Conservation (phyloP, 1,140 invertebrate species). For the Apis mellifera region DNA sequence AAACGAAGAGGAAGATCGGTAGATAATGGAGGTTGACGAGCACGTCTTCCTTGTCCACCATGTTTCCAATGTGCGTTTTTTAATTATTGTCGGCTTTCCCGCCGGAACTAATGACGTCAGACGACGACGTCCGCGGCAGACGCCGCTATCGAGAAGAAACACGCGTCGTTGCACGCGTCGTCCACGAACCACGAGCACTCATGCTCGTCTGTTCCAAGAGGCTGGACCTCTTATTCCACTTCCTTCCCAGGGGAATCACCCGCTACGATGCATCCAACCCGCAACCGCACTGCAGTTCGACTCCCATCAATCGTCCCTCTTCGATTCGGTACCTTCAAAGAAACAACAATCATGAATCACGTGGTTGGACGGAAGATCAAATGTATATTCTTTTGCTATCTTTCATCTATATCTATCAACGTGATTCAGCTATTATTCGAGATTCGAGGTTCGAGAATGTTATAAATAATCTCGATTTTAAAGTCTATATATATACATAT, state of each 20-base stretch:
- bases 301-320: constrained; percentile 42
- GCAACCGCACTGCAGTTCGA: constrained; percentile 17
- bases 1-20: constrained; percentile 82
- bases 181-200: constrained; percentile 51
- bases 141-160: constrained; percentile 37
- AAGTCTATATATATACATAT: too few species aligned
- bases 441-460: too few species aligned
- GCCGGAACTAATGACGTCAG: constrained; percentile 48
- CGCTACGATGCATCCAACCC: background rate
- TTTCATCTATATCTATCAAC: background rate
- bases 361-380: background rate
- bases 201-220: constrained; percentile 40
- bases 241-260: constrained; percentile 8
- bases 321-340: background rate
- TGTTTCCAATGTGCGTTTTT: constrained; percentile 40
- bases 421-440: too few species aligned
- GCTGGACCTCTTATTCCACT: constrained; percentile 26
- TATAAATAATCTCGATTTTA: too few species aligned
- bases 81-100: constrained; percentile 22
- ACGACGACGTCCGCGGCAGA: constrained; percentile 43
- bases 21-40: constrained; percentile 81
- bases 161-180: constrained; percentile 53
- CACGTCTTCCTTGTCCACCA: constrained; percentile 68
- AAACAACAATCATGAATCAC: constrained; percentile 1
- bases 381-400: background rate